Base-by-base conservation (phyloP, 2,888 invertebrate species). In the Acronicta psi region DNA sequence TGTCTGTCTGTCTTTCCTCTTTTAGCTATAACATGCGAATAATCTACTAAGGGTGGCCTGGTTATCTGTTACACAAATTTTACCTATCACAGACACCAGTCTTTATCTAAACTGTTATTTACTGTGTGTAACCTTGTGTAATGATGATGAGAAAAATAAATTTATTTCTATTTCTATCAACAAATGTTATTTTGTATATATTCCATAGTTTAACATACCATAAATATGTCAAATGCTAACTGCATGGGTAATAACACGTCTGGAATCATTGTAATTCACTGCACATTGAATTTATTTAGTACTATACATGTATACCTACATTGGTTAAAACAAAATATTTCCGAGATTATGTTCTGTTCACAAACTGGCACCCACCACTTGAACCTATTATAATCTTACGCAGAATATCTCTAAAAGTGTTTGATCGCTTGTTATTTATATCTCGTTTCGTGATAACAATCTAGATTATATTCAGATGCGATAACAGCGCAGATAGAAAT, bases 211-310 rank as follows among this genome's bases (percentile, higher is more conserved):
- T 10, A n/a, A 57, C 50, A 9, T 58, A 63, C 63, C 63, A 46
- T 52, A 1, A 63, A 17, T 23, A 58, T 47, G 9, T 58, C 46
- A n/a, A 58, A 64, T 25, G 41, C 63, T 10, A 64, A n/a, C 17
- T 64, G 64, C 13, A 59, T 25, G 9, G 63, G 46, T 10, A 40
- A n/a, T 9, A 47, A 0, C 14, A 63, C 17, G 1, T 64, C 63
- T n/a, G 59, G 51, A 14, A 63, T 59, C 59, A 64, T 64, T 50
- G 16, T 44, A n/a, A 0, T 9, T n/a, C 29, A 49, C 25, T 5
- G 4, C 16, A 37, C 8, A 1, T 2, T 8, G 2, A 34, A n/a
- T 11, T 34, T 0, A n/a, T 7, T 34, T 6, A 34, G 5, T 0
- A n/a, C n/a, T 1, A n/a, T 34, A 34, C 5, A 6, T n/a, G 0